Evolutionary conservation across 2,113 vertebrate genomes (phyloP).

Genomic region (Probosciger aterrimus): DNA sequence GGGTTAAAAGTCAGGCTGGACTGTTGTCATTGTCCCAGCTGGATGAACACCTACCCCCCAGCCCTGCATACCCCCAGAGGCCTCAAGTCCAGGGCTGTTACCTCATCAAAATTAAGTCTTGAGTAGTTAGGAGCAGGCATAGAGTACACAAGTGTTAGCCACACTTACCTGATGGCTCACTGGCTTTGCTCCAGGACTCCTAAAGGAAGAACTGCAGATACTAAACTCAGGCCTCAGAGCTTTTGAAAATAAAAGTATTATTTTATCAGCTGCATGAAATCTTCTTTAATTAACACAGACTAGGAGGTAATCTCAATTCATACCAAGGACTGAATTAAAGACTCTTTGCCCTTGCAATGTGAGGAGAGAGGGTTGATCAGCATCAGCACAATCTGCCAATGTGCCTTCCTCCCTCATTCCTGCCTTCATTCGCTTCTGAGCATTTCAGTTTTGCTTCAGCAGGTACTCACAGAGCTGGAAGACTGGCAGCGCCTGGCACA

Average conservation of each 20-base stretch:
- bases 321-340: background rate
- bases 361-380: fast-evolving
- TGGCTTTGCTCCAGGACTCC: background rate
- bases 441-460: background rate
- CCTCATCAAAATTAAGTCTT: background rate
- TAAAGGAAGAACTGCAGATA: background rate
- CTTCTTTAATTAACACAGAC: background rate
- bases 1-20: background rate
- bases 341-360: background rate
- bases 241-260: background rate
- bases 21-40: background rate
- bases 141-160: fast-evolving
- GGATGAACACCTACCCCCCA: background rate
- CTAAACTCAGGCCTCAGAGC: background rate
- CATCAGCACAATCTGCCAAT: background rate
- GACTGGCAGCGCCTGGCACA: background rate
- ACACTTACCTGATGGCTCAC: background rate
- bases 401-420: background rate
- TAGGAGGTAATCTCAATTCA: background rate
- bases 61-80: background rate
- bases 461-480: background rate
- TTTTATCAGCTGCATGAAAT: background rate
- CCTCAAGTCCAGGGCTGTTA: background rate
- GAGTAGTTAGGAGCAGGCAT: background rate
- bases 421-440: background rate